Base-by-base conservation (phyloP, 2,888 invertebrate genomes). In the Mesochorus sp. region DNA sequence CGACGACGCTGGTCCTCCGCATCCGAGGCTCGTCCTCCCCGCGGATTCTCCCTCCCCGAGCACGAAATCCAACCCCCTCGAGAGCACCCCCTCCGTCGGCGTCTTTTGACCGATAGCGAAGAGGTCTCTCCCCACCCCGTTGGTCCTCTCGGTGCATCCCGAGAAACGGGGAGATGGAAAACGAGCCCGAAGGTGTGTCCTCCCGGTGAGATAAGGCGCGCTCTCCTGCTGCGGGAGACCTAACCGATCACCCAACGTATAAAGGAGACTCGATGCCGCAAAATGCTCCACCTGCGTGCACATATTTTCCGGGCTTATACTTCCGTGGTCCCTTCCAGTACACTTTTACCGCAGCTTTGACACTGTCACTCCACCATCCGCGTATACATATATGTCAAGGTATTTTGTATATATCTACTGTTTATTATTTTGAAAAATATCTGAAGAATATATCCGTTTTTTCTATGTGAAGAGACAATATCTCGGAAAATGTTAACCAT, bases 101-200 rank as follows among this genome's bases (percentile, higher is more conserved):
- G 24, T 49, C 14, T 47, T n/a, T 31, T 71, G 61, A 71, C 70
- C 70, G 49, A 61, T 34, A 64, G 59, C 34, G 68, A 37, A 66
- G 21, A 62, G 31, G 21, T 70, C 26, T 31, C 37, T 62, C 14
- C 42, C 39, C 39, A 17, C 51, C 21, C 37, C 64, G 14, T 28
- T 44, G 31, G 10, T 12, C n/a, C 47, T 14, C 34, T 12, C 34
- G 6, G 26, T 66, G 12, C 24, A 19, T 37, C 57, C 24, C 10
- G 57, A 59, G 28, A 31, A 51, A 53, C 53, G 39, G 47, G 31
- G 77, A 39, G 55, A 61, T 57, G 61, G 72, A 64, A 53, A 44
- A 72, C 24, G 28, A 21, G 31, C n/a, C n/a, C 66, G 67, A 67
- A 72, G 77, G 72, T 77, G 76, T 76, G 76, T 76, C 76, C 51